Conservation (phyloP, 1,140 invertebrate genomes). For the Ditylenchus dipsaci region DNA sequence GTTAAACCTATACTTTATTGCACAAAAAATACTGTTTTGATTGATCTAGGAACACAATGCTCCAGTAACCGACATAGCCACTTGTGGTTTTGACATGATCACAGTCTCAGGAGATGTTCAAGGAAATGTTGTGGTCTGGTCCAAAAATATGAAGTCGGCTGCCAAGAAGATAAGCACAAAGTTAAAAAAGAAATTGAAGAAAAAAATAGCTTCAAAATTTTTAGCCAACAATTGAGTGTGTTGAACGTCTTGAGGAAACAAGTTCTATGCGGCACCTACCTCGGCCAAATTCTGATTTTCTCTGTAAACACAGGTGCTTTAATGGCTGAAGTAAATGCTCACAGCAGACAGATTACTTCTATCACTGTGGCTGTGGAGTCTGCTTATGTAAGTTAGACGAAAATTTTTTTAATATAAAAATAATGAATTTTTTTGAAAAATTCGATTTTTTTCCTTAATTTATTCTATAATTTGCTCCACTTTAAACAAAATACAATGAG, state of each 20-base stretch:
- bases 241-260: slow-evolving; percentile 45
- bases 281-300: slow-evolving; percentile 43
- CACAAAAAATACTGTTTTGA: neutral
- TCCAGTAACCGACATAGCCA: slow-evolving; percentile 44
- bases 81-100: slow-evolving; percentile 43
- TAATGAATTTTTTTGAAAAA: no score
- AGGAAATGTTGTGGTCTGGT: slow-evolving; percentile 43
- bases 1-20: neutral
- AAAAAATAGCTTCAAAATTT: no score
- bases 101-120: slow-evolving; percentile 35
- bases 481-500: no score
- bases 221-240: slow-evolving; percentile 37
- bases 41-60: slow-evolving; percentile 27
- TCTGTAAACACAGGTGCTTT: slow-evolving; percentile 33
- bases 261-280: slow-evolving; percentile 40
- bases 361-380: slow-evolving; percentile 43
- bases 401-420: neutral
- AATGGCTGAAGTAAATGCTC: slow-evolving; percentile 47
- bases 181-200: no score
- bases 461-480: no score
- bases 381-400: slow-evolving; percentile 24
- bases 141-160: slow-evolving; percentile 44
- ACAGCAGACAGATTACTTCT: slow-evolving; percentile 41
- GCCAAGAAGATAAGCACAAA: slow-evolving; percentile 35
- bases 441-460: no score